Evolutionary conservation across 2,797 vertebrate genomes (phyloP), one percentile per base, ranked within the genome.

Genomic region (Orientallactaga sibirica): DNA sequence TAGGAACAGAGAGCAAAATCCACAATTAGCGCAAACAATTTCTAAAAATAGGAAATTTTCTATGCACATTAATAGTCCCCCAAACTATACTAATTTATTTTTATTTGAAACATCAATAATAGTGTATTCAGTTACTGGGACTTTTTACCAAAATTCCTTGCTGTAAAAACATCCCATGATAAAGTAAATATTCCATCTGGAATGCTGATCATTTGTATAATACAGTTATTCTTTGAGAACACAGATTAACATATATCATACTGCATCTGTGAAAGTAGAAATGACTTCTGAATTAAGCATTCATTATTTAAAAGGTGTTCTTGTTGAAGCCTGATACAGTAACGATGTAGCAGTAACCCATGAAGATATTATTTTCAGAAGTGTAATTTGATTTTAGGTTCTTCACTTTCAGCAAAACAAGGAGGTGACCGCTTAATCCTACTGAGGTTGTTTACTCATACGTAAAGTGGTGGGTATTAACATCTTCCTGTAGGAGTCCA

Each of bases 131-230:
- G 20, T 64, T 86, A 82, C 68, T 81, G 8, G 83, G 76, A 10
- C 62, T 48, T 67, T 52, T 83, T 82, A 24, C 27, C 41, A 67
- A 37, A 85, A 33, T 41, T 22, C 0, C 80, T 86, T 73, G 1
- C 22, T 62, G 52, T 96, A 92, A 93, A 94, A 96, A 5, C 96
- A 96, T 95, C 79, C 70, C 96, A 16, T 96, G 95, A 96, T 96
- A 96, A 97, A 92, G 92, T 88, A 88, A 76, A 93, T 96, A 33
- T 90, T 96, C 71, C 41, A 96, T 88, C 64, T 97, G 75, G 79
- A 95, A 41, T 92, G 93, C 90, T 95, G 92, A 86, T 94, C 93
- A 92, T 33, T 52, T 94, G 61, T 93, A 76, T 33, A 92, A 88
- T 77, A 41, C 62, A 61, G 37, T 62, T 79, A 66, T 94, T 64